phyloP scores from a whole-genome alignment of 23 tunicate genomes.

The Oikopleura albicans region DNA sequence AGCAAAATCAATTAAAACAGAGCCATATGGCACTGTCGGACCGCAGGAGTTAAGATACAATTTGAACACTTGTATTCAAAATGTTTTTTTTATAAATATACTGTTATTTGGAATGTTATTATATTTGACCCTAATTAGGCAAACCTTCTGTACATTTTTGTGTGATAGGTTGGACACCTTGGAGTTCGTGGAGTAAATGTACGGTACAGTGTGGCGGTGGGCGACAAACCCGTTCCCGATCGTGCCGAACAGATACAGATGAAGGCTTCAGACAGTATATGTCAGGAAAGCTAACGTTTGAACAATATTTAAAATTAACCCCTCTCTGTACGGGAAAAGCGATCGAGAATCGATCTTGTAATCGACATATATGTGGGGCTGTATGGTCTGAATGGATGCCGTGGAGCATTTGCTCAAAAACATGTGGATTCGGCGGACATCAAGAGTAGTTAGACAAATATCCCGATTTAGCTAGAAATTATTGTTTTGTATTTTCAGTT shows the following conservation, averaged over 20 bases:
- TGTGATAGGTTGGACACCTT: conserved; percentile 7
- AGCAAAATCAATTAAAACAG: no score
- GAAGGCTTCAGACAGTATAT: not conserved
- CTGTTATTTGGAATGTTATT: no score
- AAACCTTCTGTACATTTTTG: no score
- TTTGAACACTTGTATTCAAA: no score
- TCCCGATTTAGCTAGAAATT: no score
- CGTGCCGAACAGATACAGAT: not conserved
- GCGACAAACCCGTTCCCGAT: not conserved
- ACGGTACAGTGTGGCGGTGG: not conserved
- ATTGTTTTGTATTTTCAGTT: no score
- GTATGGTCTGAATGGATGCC: not conserved
- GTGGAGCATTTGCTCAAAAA: not conserved
- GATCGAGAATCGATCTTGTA: not conserved
- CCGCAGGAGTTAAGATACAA: no score
- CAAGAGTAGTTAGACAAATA: no score
- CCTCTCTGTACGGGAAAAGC: not conserved
- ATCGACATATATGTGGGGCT: not conserved
- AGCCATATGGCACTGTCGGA: no score
- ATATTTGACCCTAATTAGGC: no score
- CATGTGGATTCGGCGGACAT: not conserved
- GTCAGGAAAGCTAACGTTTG: not conserved
- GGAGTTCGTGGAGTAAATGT: not conserved
- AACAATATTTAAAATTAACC: not conserved
- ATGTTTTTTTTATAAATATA: no score